phyloP scores from a whole-genome alignment of 2,888 invertebrate species.

The Merodon equestris region DNA sequence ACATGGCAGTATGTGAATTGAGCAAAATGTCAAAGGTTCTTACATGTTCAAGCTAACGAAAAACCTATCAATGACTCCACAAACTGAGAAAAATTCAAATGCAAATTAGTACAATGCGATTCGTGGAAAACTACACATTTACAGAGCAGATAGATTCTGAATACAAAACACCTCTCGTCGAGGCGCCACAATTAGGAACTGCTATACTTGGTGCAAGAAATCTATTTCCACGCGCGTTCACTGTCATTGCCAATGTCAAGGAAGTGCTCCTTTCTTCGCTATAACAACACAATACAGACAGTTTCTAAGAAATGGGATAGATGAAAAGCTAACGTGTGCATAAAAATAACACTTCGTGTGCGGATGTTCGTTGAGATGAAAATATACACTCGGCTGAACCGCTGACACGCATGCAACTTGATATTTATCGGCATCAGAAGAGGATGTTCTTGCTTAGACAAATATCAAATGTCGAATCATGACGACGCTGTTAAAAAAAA shows the following conservation, averaged over 20 bases:
- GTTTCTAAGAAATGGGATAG: neutral
- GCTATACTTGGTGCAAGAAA: conserved; percentile 11
- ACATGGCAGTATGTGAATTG: no score
- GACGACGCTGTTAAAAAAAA: conserved; percentile 3
- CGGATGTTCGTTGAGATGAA: conserved; percentile 10
- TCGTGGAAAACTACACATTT: no score
- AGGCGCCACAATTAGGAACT: no score
- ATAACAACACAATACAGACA: no score
- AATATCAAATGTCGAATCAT: conserved; percentile 21
- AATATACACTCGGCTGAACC: conserved; percentile 19
- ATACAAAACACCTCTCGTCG: no score
- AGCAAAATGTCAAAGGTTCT: no score
- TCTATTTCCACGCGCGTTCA: conserved; percentile 21
- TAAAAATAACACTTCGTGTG: conserved; percentile 7
- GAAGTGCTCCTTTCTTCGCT: neutral
- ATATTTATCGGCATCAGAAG: conserved; percentile 15
- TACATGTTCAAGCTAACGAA: no score
- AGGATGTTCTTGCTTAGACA: neutral
- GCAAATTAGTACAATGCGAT: no score
- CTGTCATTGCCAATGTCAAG: conserved; percentile 20
- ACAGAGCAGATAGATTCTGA: no score
- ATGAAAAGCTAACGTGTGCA: neutral
- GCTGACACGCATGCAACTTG: conserved; percentile 16
- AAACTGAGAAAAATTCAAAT: no score
- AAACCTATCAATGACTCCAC: no score